Percentiles rank a stretch among this genome's conserved stretches.
Evolutionary conservation across 2,797 vertebrate genomes (phyloP).

Genomic region (Pelodytes ibericus): DNA sequence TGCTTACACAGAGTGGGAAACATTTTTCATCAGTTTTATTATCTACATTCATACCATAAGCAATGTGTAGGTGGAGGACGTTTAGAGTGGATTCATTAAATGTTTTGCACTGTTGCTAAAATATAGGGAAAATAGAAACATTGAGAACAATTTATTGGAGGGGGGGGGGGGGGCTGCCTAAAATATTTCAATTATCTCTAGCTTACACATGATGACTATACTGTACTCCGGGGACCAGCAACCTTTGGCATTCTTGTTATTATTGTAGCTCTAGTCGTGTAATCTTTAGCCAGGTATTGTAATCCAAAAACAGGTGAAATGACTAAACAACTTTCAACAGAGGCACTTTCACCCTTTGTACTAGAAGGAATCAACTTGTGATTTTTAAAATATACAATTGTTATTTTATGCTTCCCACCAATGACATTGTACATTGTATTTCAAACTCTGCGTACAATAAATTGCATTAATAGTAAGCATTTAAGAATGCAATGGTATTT

Average conservation of each 20-base stretch:
- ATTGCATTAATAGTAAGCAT: background rate
- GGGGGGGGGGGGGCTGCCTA: too few relatives aligned
- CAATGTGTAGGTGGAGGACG: too few relatives aligned
- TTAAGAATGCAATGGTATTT: background rate
- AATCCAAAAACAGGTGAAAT: constrained; percentile 3
- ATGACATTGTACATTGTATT: background rate
- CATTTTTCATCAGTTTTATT: too few relatives aligned
- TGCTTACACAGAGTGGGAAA: too few relatives aligned
- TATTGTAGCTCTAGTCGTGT: background rate
- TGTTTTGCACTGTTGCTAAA: too few relatives aligned
- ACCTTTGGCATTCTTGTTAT: background rate
- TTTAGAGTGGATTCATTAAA: too few relatives aligned
- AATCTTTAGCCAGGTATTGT: background rate
- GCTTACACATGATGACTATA: too few relatives aligned
- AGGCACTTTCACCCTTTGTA: background rate
- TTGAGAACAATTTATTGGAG: too few relatives aligned
- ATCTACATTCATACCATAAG: too few relatives aligned
- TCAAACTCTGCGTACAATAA: background rate
- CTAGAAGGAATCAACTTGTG: background rate
- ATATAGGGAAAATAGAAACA: too few relatives aligned
- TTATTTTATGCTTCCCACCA: background rate
- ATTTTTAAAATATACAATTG: background rate
- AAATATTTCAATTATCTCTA: too few relatives aligned
- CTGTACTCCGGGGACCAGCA: too few relatives aligned
- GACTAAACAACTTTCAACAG: background rate